These are phyloP conservation scores for Deroplatys truncata DNA, from an alignment of 2,888 invertebrate genomes.

Conservation along the genomic window DNA sequence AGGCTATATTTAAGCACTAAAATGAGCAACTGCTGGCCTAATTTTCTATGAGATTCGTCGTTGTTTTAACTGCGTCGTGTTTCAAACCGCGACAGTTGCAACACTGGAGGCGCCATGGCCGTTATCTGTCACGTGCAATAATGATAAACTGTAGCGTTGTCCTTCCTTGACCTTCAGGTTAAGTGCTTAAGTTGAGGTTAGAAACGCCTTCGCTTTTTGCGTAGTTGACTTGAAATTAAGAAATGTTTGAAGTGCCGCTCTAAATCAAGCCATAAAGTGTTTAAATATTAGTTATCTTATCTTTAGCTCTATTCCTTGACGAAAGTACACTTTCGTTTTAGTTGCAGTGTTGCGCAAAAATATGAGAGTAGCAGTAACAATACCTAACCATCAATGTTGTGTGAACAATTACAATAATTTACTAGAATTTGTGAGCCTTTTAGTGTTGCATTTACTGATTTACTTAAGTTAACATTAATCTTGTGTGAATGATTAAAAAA, in stretches of 20 bases:
- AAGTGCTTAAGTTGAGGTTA: neutral
- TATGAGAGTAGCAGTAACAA: too few species aligned
- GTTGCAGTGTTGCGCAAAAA: too few species aligned
- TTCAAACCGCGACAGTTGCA: neutral
- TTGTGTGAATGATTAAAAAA: too few species aligned
- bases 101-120: neutral
- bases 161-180: neutral
- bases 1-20: too few species aligned
- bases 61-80: neutral
- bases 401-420: too few species aligned
- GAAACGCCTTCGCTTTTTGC: neutral
- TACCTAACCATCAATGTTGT: too few species aligned
- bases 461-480: too few species aligned
- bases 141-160: neutral
- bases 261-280: neutral
- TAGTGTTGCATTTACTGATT: too few species aligned
- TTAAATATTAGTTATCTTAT: neutral
- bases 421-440: too few species aligned
- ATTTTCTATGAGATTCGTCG: neutral
- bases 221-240: neutral
- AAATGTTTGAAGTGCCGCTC: neutral
- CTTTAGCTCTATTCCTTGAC: neutral
- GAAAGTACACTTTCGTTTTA: too few species aligned
- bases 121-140: neutral
- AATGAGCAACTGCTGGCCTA: neutral